These are phyloP conservation scores for Zosterops japonicus DNA, from an alignment of 2,113 vertebrate species.

Conservation along the genomic window DNA sequence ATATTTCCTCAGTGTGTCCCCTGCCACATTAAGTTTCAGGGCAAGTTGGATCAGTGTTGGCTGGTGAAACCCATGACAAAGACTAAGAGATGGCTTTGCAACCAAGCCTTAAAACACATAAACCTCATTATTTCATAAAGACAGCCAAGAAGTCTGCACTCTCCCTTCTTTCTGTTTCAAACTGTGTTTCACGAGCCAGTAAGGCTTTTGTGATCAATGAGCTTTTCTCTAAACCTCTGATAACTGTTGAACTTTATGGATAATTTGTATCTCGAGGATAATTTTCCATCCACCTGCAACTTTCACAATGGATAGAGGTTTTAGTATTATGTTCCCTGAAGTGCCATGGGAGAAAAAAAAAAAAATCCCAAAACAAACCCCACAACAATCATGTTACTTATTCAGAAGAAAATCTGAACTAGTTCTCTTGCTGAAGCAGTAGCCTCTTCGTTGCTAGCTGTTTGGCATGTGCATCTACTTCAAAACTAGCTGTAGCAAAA, in stretches of 20 bases:
- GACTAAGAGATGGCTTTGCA: background rate
- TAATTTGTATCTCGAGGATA: background rate
- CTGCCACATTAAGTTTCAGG: background rate
- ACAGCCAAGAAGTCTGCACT: background rate
- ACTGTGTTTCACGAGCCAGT: background rate
- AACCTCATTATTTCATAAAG: background rate
- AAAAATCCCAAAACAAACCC: fast-evolving
- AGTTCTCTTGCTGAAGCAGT: background rate
- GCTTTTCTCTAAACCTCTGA: background rate
- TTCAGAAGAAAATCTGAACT: background rate
- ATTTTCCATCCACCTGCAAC: background rate
- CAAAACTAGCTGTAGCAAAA: background rate
- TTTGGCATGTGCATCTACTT: background rate
- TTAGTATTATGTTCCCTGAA: background rate
- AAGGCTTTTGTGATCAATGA: background rate
- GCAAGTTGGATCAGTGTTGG: background rate
- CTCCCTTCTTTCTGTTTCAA: background rate
- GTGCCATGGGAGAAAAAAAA: background rate
- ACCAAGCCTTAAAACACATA: background rate
- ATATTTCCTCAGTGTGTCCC: background rate
- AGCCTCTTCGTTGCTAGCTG: background rate
- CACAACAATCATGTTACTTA: background rate
- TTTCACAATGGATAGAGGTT: background rate
- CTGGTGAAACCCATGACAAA: background rate
- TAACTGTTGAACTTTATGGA: background rate